phyloP scores from a whole-genome alignment of 2,113 vertebrate species.

The Potamarius usumacintae region DNA sequence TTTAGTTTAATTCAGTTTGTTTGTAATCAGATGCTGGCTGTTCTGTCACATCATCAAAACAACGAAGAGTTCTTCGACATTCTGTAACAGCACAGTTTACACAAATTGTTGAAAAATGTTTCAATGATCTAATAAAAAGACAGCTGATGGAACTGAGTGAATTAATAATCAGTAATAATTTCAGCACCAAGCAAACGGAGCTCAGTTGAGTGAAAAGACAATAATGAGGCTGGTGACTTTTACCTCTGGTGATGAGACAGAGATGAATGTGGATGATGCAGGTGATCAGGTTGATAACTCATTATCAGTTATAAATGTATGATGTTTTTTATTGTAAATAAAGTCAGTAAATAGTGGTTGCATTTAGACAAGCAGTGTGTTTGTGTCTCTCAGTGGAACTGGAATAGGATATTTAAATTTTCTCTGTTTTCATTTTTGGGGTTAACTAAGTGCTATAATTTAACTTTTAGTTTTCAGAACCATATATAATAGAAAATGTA shows the following conservation, averaged over 20 bases:
- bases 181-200: not conserved
- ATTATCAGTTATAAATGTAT: not conserved
- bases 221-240: not conserved
- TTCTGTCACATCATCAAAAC: not conserved
- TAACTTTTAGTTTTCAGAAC: not conserved
- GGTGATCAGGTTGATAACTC: not conserved
- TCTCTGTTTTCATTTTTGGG: too few species aligned
- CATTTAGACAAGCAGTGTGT: too few species aligned
- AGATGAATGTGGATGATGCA: not conserved
- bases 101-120: not conserved
- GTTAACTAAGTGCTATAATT: too few species aligned
- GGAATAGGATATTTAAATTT: too few species aligned
- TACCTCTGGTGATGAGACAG: not conserved
- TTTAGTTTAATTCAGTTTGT: not conserved
- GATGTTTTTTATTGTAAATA: not conserved
- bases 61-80: not conserved
- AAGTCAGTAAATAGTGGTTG: not conserved
- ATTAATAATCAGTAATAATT: not conserved
- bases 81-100: not conserved
- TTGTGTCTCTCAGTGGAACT: not conserved
- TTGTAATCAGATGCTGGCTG: not conserved
- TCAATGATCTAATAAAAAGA: not conserved
- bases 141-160: not conserved
- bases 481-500: not conserved
- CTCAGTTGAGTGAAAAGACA: not conserved